Conservation (phyloP, 2,113 vertebrate genomes). For the Oreochromis niloticus region DNA sequence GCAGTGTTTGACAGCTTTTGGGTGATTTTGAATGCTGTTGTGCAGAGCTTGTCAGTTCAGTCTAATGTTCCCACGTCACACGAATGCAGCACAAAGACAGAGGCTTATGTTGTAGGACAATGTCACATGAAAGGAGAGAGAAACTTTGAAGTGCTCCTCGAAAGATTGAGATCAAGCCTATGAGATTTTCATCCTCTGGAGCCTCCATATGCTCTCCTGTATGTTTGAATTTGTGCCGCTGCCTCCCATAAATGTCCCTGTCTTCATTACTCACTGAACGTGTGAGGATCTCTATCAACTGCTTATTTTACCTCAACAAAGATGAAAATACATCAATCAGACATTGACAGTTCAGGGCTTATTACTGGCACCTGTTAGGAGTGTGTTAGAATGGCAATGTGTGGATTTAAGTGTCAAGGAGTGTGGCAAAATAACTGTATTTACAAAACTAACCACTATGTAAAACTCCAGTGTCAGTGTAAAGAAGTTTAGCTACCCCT, state of each 20-base stretch:
- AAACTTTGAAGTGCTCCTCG: background rate
- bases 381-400: background rate
- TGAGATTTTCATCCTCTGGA: background rate
- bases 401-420: background rate
- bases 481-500: no score
- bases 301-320: background rate
- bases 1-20: background rate
- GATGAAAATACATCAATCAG: background rate
- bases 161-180: background rate
- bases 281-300: background rate
- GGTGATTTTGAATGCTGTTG: background rate
- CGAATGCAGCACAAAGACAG: background rate
- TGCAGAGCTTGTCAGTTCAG: background rate
- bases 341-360: background rate
- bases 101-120: background rate
- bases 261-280: background rate
- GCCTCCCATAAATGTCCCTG: background rate
- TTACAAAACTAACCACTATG: background rate
- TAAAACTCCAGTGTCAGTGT: no score
- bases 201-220: background rate
- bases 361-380: background rate
- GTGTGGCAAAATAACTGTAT: background rate
- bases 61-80: background rate
- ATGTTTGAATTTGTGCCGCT: background rate
- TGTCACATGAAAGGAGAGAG: background rate